These are phyloP conservation scores for Callyntrura sp. DNA, from an alignment of 2,888 invertebrate species.

Conservation along the genomic window DNA sequence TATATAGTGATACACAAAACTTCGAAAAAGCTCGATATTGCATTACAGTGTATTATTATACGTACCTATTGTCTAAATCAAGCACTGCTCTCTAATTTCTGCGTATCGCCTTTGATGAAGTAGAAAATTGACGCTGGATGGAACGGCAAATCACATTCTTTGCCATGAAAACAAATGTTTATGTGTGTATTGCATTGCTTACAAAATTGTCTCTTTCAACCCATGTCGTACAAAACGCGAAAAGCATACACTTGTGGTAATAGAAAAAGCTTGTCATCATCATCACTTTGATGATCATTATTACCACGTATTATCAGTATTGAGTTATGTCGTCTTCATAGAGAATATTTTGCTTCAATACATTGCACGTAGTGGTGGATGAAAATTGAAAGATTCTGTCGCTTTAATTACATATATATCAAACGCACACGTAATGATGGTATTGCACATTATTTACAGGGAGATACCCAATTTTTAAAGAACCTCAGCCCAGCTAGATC, in stretches of 20 bases:
- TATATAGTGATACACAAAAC: not conserved
- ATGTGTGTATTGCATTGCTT: slow-evolving; percentile 10
- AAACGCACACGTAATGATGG: slow-evolving; percentile 13
- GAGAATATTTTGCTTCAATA: not conserved
- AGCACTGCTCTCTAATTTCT: not conserved
- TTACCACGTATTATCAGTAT: slow-evolving; percentile 2
- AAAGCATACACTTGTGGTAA: not conserved
- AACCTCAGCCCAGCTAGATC: no score
- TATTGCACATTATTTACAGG: slow-evolving; percentile 1
- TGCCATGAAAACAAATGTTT: no score
- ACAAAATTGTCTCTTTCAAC: not conserved
- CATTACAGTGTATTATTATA: no score
- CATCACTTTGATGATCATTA: slow-evolving; percentile 5
- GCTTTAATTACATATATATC: slow-evolving; percentile 35
- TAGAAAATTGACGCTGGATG: slow-evolving; percentile 26
- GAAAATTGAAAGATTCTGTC: not conserved
- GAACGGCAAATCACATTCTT: not conserved
- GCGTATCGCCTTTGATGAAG: slow-evolving; percentile 25
- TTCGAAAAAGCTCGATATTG: no score
- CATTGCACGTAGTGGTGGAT: not conserved
- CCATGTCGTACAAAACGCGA: not conserved
- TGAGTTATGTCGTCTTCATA: not conserved
- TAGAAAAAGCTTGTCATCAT: slow-evolving; percentile 6
- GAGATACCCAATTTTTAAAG: not conserved
- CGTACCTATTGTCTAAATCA: no score